These are phyloP conservation scores for Pycnonotus jocosus DNA, from an alignment of 2,113 vertebrate species.

Conservation along the genomic window DNA sequence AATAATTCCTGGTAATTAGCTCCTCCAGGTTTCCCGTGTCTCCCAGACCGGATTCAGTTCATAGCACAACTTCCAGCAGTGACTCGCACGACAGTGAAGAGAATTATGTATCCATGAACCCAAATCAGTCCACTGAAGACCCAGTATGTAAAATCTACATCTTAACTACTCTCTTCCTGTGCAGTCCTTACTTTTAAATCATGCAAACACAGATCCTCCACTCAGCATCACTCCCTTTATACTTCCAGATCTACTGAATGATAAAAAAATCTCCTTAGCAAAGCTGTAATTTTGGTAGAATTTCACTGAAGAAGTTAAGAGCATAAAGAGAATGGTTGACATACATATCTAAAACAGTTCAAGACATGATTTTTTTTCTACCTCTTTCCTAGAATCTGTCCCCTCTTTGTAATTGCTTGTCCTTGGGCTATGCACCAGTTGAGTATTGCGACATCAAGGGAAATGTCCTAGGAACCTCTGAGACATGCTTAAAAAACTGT, in stretches of 20 bases:
- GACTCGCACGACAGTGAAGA: slow-evolving; percentile 97
- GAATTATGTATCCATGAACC: slow-evolving; percentile 95
- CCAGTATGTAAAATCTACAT: slow-evolving; percentile 84
- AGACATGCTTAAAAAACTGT: not conserved
- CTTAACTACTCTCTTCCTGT: slow-evolving; percentile 57
- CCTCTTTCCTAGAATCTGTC: not conserved
- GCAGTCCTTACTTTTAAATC: slow-evolving; percentile 31
- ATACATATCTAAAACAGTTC: not conserved
- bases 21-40: slow-evolving; percentile 91
- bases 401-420: not conserved
- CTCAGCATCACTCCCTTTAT: not conserved
- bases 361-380: not conserved
- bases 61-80: slow-evolving; percentile 96
- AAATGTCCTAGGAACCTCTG: not conserved
- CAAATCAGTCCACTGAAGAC: slow-evolving; percentile 90
- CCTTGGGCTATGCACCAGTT: not conserved
- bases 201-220: not conserved
- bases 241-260: not conserved
- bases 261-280: not conserved
- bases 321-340: not conserved
- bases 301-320: not conserved
- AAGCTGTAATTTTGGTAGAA: not conserved
- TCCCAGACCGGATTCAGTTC: slow-evolving; percentile 90
- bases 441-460: not conserved
- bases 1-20: slow-evolving; percentile 81